A percentile compares a stretch with the other conserved stretches of the same genome.
Evolutionary conservation across 2,797 vertebrate genomes (phyloP).

Genomic region (Dryobates pubescens): DNA sequence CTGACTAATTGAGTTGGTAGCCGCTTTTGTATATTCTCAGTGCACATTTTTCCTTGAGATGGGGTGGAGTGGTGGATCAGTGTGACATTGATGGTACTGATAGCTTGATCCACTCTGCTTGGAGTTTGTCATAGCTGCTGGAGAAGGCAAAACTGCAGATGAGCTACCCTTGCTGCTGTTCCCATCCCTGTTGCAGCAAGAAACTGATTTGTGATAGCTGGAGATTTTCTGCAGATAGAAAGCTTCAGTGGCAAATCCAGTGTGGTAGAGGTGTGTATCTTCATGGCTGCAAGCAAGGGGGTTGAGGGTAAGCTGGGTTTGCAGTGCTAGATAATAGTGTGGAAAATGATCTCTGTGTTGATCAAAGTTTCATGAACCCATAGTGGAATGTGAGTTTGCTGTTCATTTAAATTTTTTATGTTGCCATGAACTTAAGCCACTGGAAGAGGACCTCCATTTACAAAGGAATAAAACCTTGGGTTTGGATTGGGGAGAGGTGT

Average conservation of each 20-base stretch:
- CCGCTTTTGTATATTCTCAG: neutral
- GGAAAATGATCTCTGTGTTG: neutral
- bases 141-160: neutral
- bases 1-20: slow-evolving; percentile 23
- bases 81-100: neutral
- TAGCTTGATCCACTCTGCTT: neutral
- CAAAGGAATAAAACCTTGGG: neutral
- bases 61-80: neutral
- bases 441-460: neutral
- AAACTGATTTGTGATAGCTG: neutral
- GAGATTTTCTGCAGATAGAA: neutral
- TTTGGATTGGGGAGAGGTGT: neutral
- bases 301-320: neutral
- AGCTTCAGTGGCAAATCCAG: neutral
- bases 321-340: neutral
- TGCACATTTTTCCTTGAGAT: neutral
- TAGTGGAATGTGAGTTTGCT: neutral
- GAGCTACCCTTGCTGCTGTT: neutral
- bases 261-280: neutral
- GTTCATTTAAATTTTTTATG: neutral
- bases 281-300: neutral
- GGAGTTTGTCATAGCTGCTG: neutral
- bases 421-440: neutral
- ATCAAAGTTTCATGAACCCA: neutral
- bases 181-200: neutral